Evolutionary conservation across 2,113 vertebrate species (phyloP).

Genomic region (Deroptyus accipitrinus): DNA sequence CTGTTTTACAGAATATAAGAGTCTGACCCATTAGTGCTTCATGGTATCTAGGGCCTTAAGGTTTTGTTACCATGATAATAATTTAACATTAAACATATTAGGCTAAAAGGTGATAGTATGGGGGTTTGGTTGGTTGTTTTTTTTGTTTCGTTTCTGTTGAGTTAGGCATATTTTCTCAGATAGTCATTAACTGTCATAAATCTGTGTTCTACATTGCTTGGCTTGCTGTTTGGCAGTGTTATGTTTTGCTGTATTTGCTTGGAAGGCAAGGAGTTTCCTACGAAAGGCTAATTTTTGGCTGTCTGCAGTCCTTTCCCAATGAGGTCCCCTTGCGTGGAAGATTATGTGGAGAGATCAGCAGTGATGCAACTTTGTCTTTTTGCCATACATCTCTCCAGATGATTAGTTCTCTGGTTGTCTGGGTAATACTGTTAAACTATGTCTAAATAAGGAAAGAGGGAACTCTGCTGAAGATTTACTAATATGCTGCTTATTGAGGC

Average conservation of each 20-base stretch:
- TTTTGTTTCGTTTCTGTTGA: conserved; percentile 21
- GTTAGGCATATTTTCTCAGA: conserved; percentile 41
- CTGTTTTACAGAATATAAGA: not conserved
- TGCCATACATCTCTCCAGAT: conserved; percentile 47
- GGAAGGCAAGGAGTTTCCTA: conserved; percentile 58
- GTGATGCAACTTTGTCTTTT: conserved; percentile 56
- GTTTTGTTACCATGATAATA: not conserved
- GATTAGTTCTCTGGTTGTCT: conserved; percentile 42
- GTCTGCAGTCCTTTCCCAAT: conserved; percentile 48
- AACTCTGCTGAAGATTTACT: conserved; percentile 44
- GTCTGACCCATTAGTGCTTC: conserved; percentile 7
- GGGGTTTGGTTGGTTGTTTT: not conserved
- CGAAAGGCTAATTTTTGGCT: conserved; percentile 50
- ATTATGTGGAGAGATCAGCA: not conserved
- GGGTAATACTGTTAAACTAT: conserved; percentile 40
- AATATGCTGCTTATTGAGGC: conserved; percentile 27
- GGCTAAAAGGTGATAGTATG: not conserved
- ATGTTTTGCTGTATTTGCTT: conserved; percentile 6
- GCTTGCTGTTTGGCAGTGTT: not conserved
- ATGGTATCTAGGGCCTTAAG: not conserved
- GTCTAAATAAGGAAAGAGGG: conserved; percentile 49
- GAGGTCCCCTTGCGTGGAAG: conserved; percentile 58
- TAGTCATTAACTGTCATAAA: conserved; percentile 50
- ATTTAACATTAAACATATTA: not conserved
- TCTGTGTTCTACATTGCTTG: conserved; percentile 27